Evolutionary conservation across 2,113 vertebrate species (phyloP).

Genomic region (Periophthalmodon schlosseri): DNA sequence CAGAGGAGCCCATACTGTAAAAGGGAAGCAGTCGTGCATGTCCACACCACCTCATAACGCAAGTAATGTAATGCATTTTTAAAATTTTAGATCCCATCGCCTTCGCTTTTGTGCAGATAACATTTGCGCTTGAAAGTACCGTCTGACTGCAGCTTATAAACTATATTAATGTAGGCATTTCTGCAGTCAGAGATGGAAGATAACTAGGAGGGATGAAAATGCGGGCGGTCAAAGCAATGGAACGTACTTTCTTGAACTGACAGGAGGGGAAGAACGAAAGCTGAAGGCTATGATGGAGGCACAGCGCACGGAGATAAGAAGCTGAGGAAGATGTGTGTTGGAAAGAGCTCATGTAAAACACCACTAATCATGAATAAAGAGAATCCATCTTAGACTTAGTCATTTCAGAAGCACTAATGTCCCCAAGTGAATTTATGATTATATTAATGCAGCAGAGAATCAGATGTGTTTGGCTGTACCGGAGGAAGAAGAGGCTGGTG

Average conservation of each 20-base stretch:
- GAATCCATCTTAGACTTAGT: slow-evolving; percentile 32
- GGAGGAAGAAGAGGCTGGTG: slow-evolving; percentile 7
- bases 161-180: not conserved
- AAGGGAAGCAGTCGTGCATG: slow-evolving; percentile 23
- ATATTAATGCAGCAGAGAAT: slow-evolving; percentile 32
- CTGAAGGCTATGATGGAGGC: slow-evolving; percentile 8
- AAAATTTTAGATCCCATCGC: slow-evolving; percentile 17
- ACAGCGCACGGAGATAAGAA: slow-evolving; percentile 13
- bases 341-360: slow-evolving; percentile 18
- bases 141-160: not conserved
- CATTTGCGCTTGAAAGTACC: slow-evolving; percentile 4
- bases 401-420: slow-evolving; percentile 46
- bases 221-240: not conserved
- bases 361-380: slow-evolving; percentile 32
- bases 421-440: slow-evolving; percentile 43
- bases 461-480: slow-evolving; percentile 19
- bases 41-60: slow-evolving; percentile 18
- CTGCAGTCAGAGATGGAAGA: not conserved
- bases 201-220: slow-evolving; percentile 5
- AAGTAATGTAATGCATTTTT: not conserved
- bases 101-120: not conserved
- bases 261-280: slow-evolving; percentile 5
- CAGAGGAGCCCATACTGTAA: slow-evolving; percentile 1
- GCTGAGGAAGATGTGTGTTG: slow-evolving; percentile 22
- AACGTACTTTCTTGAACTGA: slow-evolving; percentile 1